Conservation (phyloP, 2,797 vertebrate genomes). For the Hozukius guyotensis region DNA sequence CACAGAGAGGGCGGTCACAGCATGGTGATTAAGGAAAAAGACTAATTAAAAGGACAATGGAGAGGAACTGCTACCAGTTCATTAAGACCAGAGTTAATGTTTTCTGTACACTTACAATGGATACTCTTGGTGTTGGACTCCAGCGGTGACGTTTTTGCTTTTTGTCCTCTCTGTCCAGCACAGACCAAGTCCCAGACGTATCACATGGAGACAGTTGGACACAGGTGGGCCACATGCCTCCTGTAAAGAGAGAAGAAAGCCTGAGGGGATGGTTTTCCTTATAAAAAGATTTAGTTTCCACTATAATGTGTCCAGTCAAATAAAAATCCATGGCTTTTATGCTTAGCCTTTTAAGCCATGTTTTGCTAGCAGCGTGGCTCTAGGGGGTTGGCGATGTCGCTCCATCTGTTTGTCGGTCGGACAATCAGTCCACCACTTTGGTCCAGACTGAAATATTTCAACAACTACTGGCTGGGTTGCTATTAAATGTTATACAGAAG, state of each 20-base stretch:
- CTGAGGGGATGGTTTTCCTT: background rate
- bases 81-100: background rate
- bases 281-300: conserved; percentile 3
- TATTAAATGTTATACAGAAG: background rate
- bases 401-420: background rate
- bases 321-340: background rate
- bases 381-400: background rate
- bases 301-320: conserved; percentile 3
- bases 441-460: background rate
- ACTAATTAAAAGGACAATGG: background rate
- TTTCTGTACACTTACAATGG: conserved; percentile 5
- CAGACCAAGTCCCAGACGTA: conserved; percentile 3
- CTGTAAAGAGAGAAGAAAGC: background rate
- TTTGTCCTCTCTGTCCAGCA: conserved; percentile 10
- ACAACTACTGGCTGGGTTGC: background rate
- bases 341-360: background rate
- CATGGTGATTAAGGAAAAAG: background rate
- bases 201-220: conserved; percentile 7
- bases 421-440: background rate
- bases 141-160: conserved; percentile 11
- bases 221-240: conserved; percentile 5
- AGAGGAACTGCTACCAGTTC: background rate
- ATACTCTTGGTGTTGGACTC: background rate
- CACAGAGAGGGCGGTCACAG: background rate
- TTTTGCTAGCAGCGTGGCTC: background rate